Conservation (phyloP, 2,113 vertebrate species). For the Prunella himalayana region DNA sequence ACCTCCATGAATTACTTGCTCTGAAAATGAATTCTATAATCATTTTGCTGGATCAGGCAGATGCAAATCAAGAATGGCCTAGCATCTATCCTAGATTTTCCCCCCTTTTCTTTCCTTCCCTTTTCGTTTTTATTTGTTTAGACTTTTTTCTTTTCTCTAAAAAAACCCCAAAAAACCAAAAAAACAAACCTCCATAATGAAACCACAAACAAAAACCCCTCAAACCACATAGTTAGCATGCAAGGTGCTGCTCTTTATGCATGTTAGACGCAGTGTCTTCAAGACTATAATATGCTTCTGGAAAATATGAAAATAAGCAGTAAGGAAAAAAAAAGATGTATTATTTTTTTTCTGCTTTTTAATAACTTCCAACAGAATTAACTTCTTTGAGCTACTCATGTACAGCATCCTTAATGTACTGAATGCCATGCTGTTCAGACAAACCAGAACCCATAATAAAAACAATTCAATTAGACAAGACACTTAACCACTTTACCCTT, state of each 20-base stretch:
- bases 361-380: not conserved
- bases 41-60: not conserved
- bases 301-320: not conserved
- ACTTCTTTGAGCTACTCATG: not conserved
- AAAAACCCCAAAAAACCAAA: too few species aligned
- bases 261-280: not conserved
- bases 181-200: too few species aligned
- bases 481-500: constrained; percentile 14
- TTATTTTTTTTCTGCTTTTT: not conserved
- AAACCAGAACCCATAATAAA: not conserved
- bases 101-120: not conserved
- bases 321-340: not conserved
- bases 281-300: not conserved
- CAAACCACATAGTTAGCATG: not conserved
- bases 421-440: not conserved
- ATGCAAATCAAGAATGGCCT: not conserved
- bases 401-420: not conserved
- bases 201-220: not conserved
- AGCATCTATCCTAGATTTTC: not conserved
- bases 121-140: not conserved
- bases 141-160: too few species aligned
- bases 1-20: not conserved
- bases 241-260: not conserved
- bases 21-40: not conserved
- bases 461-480: constrained; percentile 31